Conservation (phyloP, 1,140 invertebrate genomes). For the Drosophila trapezifrons region DNA sequence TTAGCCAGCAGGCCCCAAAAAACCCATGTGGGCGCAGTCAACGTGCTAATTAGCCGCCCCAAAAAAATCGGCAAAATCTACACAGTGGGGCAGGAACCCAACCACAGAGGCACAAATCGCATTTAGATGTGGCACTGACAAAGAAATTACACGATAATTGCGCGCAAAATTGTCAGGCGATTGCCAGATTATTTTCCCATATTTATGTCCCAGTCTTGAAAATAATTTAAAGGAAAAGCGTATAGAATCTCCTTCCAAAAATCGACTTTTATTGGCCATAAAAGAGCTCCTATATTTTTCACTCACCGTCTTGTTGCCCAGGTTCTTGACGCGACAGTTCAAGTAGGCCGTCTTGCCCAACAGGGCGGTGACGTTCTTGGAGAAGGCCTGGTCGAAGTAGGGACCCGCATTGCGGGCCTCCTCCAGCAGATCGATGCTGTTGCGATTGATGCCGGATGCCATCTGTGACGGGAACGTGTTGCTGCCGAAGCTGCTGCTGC, state of each 20-base stretch:
- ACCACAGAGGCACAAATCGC: constrained; percentile 51
- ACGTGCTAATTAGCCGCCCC: constrained; percentile 74
- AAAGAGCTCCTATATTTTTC: not conserved
- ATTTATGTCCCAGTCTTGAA: not conserved
- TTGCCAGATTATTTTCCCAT: not conserved
- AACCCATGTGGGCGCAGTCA: constrained; percentile 66
- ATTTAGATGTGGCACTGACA: constrained; percentile 70
- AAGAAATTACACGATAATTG: constrained; percentile 55
- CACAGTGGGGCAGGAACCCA: constrained; percentile 15
- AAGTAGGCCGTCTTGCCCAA: constrained; percentile 93
- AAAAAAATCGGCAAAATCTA: constrained; percentile 22
- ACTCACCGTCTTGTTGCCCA: constrained; percentile 94
- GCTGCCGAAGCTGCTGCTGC: constrained; percentile 33
- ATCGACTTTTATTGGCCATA: constrained; percentile 4
- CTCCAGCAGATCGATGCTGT: constrained; percentile 76
- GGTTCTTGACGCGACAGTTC: constrained; percentile 93
- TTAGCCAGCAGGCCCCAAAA: constrained; percentile 51
- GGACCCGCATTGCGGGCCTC: constrained; percentile 77
- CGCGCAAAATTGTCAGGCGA: constrained; percentile 19
- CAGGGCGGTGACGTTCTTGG: constrained; percentile 89
- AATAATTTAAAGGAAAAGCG: not conserved
- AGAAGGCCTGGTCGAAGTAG: constrained; percentile 81
- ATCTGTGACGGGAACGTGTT: constrained; percentile 57
- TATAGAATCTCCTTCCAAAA: too few relatives aligned
- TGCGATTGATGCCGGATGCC: constrained; percentile 68